Evolutionary conservation across 2,797 vertebrate genomes (phyloP), one percentile per base, ranked within the genome.

Genomic region (Leuciscus waleckii): DNA sequence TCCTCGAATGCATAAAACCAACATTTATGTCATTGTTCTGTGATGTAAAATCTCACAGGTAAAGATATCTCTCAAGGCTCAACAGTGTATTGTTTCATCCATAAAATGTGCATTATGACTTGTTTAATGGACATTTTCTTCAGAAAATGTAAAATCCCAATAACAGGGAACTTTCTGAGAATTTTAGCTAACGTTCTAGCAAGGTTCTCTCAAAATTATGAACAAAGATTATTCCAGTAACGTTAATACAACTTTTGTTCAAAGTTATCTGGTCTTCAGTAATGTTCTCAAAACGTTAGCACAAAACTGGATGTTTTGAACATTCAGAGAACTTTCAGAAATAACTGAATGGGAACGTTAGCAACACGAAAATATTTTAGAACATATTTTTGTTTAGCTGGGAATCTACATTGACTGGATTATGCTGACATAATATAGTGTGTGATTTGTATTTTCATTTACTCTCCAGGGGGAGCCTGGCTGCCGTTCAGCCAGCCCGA

Each of bases 401-500:
- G 26, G 26, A 65, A 63, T 51, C 29, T 8, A 43, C 19, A 1
- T 32, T 35, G 10, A 14, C 29, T 26, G 19, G 58, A 7, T 32
- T 32, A 2, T 79, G 5, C 19, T 79, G 29, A n/a, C 2, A 21
- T 54, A 23, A 75, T 37, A 58, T 77, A 41, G 19, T 51, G 11
- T 37, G 8, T 41, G 7, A 68, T 35, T 70, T 70, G 17, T 65
- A 46, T 46, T 81, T 51, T 69, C 67, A 39, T 79, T 85, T 91
- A 7, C 70, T 41, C 79, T 88, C 19, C 92, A 98, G 97, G 94
- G 88, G 88, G 97, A 96, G 49, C 94, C 94, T 83, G 91, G 90
- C 87, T 94, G 93, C 81, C 92, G 88, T 86, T 92, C 95, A 0
- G 90, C 95, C 82, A 97, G 96, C 83, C 97, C 97, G 77, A 96